Conservation (phyloP, 2,797 vertebrate species). For the Sphenodon punctatus region DNA sequence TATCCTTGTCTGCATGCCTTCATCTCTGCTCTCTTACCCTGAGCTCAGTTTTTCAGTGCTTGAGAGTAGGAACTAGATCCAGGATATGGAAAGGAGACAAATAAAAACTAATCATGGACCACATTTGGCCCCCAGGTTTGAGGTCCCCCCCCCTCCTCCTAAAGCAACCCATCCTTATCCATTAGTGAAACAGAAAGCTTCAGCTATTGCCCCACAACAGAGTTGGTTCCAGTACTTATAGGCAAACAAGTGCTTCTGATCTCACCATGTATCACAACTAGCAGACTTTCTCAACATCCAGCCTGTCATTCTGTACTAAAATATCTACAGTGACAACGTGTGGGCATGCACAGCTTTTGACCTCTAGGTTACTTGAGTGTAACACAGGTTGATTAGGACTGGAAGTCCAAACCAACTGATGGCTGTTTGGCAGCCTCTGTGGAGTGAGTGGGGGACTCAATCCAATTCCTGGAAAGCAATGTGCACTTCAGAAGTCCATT, state of each 20-base stretch:
- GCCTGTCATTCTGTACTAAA: background rate
- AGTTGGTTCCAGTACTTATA: background rate
- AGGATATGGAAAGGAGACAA: too few relatives aligned
- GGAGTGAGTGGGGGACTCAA: background rate
- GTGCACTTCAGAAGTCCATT: background rate
- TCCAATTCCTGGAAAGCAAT: background rate
- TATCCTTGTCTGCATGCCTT: too few relatives aligned
- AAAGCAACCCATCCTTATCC: background rate
- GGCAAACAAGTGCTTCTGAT: background rate
- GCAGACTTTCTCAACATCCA: too few relatives aligned
- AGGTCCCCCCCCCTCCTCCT: too few relatives aligned
- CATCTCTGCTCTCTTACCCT: too few relatives aligned
- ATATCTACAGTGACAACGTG: background rate
- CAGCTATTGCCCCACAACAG: background rate
- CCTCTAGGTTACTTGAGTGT: background rate
- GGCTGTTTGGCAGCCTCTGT: background rate
- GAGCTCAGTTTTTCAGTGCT: too few relatives aligned
- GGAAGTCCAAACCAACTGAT: background rate
- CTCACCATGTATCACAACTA: background rate
- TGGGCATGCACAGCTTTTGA: accelerated
- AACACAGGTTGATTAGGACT: background rate
- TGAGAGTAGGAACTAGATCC: too few relatives aligned
- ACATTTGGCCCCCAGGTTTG: too few relatives aligned
- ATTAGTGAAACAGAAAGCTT: conserved; percentile 2
- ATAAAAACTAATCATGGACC: too few relatives aligned